These are phyloP conservation scores for Stegostoma tigrinum DNA, from an alignment of 2,113 vertebrate genomes.

Conservation along the genomic window DNA sequence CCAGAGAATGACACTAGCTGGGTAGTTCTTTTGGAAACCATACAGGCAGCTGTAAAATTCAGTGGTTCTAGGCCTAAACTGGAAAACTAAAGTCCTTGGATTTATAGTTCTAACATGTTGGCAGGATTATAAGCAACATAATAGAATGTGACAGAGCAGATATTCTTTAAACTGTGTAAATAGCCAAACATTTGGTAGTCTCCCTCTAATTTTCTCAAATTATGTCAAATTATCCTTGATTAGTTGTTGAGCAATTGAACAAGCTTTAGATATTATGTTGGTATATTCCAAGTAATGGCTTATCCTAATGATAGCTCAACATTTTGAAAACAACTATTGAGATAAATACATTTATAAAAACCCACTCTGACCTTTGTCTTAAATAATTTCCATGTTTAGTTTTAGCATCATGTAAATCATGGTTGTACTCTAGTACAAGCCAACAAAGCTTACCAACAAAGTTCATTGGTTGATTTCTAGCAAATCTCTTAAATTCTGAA, in stretches of 20 bases:
- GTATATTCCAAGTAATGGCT: not conserved
- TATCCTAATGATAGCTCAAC: not conserved
- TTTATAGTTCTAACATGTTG: not conserved
- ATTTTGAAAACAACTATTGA: not conserved
- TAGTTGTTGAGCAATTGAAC: not conserved
- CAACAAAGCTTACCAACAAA: too few relatives aligned
- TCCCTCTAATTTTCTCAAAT: not conserved
- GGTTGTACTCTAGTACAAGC: too few relatives aligned
- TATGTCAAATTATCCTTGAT: not conserved
- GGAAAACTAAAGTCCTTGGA: not conserved
- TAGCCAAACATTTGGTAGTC: not conserved
- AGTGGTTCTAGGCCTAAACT: not conserved
- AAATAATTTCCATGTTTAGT: not conserved
- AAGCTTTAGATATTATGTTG: not conserved
- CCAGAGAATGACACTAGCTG: too few relatives aligned
- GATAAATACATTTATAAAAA: not conserved
- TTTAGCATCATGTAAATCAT: too few relatives aligned
- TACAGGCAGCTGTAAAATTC: not conserved
- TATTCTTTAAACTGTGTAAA: not conserved
- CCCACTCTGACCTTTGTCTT: not conserved
- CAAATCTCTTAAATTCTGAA: too few relatives aligned
- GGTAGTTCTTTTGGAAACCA: too few relatives aligned
- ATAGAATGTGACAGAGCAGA: not conserved
- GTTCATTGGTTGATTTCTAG: too few relatives aligned
- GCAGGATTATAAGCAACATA: not conserved